Conservation (phyloP, 2,113 vertebrate genomes). For the Tauraco erythrolophus region DNA sequence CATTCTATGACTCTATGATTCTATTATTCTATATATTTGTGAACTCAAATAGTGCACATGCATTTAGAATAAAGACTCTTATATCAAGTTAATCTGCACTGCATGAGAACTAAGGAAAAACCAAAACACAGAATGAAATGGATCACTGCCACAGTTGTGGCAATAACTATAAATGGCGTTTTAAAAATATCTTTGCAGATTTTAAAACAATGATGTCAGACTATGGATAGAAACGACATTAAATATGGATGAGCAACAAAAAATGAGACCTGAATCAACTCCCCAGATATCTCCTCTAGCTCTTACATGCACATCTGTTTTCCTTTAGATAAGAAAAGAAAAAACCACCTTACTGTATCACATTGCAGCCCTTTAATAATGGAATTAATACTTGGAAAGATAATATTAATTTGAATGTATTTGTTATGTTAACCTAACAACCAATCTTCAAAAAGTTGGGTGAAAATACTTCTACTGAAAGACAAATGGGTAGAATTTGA, state of each 20-base stretch:
- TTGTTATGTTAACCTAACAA: neutral
- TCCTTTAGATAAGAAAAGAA: neutral
- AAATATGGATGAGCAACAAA: conserved; percentile 8
- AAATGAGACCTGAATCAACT: neutral
- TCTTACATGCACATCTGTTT: neutral
- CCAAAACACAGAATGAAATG: neutral
- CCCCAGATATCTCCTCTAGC: neutral
- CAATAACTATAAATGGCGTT: neutral
- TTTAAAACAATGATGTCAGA: neutral
- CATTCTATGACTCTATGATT: no score
- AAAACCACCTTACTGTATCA: neutral
- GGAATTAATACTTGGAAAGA: neutral
- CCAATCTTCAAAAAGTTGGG: neutral
- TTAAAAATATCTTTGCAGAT: neutral
- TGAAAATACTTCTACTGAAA: neutral
- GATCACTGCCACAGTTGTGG: neutral
- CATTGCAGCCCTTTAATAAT: neutral
- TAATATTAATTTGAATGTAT: neutral
- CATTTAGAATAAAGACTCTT: neutral
- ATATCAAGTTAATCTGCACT: neutral
- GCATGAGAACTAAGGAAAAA: neutral
- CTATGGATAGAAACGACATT: neutral
- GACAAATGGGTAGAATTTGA: neutral
- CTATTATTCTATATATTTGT: neutral
- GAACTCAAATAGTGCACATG: neutral